Conservation (phyloP, 2,797 vertebrate species). For the Sebastes oblongus region DNA sequence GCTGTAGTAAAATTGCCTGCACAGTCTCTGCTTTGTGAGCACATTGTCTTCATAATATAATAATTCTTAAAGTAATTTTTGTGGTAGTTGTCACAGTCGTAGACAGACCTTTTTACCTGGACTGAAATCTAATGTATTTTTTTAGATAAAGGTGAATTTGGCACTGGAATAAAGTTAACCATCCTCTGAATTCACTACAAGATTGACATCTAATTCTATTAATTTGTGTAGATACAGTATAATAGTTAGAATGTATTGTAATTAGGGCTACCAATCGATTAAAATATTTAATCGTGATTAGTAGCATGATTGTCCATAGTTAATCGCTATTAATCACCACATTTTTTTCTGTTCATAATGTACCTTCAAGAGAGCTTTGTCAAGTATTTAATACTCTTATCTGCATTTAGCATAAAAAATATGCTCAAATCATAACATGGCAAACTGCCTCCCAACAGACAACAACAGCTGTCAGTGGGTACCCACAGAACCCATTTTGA, state of each 20-base stretch:
- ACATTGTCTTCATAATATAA: background rate
- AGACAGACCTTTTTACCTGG: background rate
- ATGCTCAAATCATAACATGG: background rate
- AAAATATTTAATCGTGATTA: too few relatives aligned
- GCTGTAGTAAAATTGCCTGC: background rate
- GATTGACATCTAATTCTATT: slow-evolving; percentile 8
- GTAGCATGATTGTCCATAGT: too few relatives aligned
- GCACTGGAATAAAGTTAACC: background rate
- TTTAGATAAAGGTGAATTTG: background rate
- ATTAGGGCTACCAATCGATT: background rate
- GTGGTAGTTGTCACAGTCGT: background rate
- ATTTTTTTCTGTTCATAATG: too few relatives aligned
- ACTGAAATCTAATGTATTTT: background rate
- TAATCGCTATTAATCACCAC: too few relatives aligned
- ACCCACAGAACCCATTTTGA: too few relatives aligned
- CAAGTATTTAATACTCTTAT: too few relatives aligned
- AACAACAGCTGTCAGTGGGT: too few relatives aligned
- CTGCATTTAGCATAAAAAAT: background rate
- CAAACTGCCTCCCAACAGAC: too few relatives aligned
- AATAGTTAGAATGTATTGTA: slow-evolving; percentile 12
- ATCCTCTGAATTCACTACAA: background rate
- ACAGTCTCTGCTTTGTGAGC: background rate
- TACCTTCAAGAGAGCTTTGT: too few relatives aligned
- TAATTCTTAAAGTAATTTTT: background rate
- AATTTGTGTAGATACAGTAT: background rate